Evolutionary conservation across 1,140 invertebrate species (phyloP).

Genomic region (Diorhabda carinulata): DNA sequence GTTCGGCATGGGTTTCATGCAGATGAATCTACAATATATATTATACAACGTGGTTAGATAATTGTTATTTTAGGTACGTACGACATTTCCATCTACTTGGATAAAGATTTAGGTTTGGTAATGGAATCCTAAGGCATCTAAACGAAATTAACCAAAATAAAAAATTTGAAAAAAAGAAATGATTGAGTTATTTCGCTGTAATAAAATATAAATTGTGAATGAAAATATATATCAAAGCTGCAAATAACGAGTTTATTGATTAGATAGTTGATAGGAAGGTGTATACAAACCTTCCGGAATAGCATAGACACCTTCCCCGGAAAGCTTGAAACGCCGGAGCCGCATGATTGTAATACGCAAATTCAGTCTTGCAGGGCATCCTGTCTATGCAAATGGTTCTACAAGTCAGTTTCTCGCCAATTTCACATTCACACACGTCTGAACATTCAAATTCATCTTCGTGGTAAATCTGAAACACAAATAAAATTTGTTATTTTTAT

Average conservation of each 20-base stretch:
- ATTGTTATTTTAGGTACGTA: not conserved
- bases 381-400: slow-evolving; percentile 81
- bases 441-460: slow-evolving; percentile 81
- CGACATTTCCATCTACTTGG: not conserved
- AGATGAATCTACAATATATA: slow-evolving; percentile 64
- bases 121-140: too few relatives aligned
- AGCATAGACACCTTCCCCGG: slow-evolving; percentile 82
- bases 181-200: too few relatives aligned
- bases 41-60: not conserved
- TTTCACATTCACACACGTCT: slow-evolving; percentile 74
- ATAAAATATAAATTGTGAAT: too few relatives aligned
- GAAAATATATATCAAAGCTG: too few relatives aligned
- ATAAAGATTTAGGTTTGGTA: not conserved
- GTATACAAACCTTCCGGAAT: slow-evolving; percentile 63
- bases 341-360: slow-evolving; percentile 84
- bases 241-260: too few relatives aligned
- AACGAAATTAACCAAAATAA: too few relatives aligned
- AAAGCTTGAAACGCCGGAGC: slow-evolving; percentile 84
- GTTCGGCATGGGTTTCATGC: slow-evolving; percentile 79
- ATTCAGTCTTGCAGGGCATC: slow-evolving; percentile 76
- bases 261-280: not conserved
- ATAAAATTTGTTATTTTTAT: not conserved
- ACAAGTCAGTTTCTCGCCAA: slow-evolving; percentile 71
- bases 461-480: slow-evolving; percentile 66
- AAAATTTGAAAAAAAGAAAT: too few relatives aligned